Evolutionary conservation across 1,140 invertebrate genomes (phyloP), one percentile per base, ranked within the genome.

Genomic region (Euglossa dilemma): DNA sequence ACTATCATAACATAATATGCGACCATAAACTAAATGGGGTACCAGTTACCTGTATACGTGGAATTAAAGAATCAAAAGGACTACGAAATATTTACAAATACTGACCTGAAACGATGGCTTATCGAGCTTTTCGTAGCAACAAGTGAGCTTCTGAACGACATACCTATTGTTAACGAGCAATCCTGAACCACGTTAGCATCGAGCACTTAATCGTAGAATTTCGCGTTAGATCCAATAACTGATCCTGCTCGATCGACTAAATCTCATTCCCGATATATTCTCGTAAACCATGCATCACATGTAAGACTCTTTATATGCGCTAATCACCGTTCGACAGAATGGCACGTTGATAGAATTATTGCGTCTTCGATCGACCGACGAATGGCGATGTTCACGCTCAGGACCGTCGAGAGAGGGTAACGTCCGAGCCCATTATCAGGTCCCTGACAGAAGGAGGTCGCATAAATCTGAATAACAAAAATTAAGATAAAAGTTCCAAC

Each of bases 241-340:
- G 6, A 72, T 23, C 5, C 28, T 23, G 28, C 12, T 47, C 25
- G 77, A 80, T 28, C 47, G 28, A 7, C 3, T 54, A 52, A 80
- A 80, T 80, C 45, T 74, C 59, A 36, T 80, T 73, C 56, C 36
- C 70, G 70, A 73, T 52, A 45, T 47, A 11, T 16, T 12, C 25
- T 25, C 50, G 25, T 80, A 71, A 59, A 71, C 45, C 43, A 18
- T 47, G n/a, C 16, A 12, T 45, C 54, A 11, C 47, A 28, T 7
- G 52, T 52, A 66, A 50, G 25, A 61, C 56, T 61, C 57, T 80
- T 71, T 71, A 66, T 66, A 64, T 28, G 18, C 74, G 20, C 36
- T 79, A 83, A 83, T 83, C 56, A 64, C 67, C 61, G 72, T 28
- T 64, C 66, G 57, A 54, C 8, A 59, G 73, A 77, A 77, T 52